Conservation (phyloP, 2,113 vertebrate species). For the Cephalopterus ornatus region DNA sequence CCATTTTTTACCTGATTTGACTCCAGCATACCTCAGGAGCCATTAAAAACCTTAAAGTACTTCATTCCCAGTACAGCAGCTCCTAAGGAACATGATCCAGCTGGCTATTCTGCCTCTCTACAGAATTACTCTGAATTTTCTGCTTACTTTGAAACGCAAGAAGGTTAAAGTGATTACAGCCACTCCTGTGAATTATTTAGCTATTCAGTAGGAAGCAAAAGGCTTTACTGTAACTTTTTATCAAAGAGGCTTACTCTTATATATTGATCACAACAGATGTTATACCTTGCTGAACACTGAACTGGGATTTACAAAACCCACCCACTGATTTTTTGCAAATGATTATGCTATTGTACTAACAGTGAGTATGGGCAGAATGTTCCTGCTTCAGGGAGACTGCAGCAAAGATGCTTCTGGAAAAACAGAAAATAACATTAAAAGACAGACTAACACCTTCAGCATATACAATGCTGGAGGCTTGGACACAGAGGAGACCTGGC, state of each 20-base stretch:
- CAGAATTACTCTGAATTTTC: background rate
- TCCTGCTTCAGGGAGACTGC: background rate
- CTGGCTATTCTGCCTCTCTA: background rate
- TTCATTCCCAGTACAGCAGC: background rate
- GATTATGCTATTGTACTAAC: background rate
- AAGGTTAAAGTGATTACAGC: background rate
- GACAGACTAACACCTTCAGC: background rate
- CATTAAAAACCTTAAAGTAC: background rate
- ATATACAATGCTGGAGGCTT: background rate
- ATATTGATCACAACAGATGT: constrained; percentile 29
- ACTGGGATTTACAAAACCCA: background rate
- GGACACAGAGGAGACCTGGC: background rate
- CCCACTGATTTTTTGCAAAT: background rate
- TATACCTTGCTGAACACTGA: background rate
- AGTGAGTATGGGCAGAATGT: background rate
- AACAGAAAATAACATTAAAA: background rate
- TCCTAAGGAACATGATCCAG: background rate
- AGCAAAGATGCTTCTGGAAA: background rate
- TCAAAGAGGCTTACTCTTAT: constrained; percentile 4
- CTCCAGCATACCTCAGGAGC: background rate
- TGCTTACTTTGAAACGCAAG: background rate
- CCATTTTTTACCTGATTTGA: background rate
- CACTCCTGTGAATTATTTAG: background rate
- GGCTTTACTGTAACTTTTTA: constrained; percentile 32
- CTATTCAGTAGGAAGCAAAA: background rate